Conservation (phyloP, 1,140 invertebrate species). For the Trichonephila clavipes region DNA sequence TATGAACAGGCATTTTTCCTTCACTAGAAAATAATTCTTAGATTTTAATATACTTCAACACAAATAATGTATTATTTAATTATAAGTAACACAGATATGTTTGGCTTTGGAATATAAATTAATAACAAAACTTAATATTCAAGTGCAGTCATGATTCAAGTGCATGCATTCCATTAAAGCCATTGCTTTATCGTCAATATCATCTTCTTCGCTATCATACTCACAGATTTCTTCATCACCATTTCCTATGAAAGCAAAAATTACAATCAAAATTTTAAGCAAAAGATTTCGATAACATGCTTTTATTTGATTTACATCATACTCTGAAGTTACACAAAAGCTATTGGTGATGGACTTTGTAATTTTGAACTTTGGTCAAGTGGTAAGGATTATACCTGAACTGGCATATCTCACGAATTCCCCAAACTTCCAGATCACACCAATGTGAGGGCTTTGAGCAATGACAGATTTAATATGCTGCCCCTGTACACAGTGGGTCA, state of each 20-base stretch:
- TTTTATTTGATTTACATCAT: neutral
- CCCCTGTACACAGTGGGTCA: too few relatives aligned
- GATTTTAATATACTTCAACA: too few relatives aligned
- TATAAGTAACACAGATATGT: constrained; percentile 3
- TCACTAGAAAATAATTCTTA: neutral
- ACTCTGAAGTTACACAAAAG: neutral
- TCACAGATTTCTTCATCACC: neutral
- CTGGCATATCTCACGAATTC: neutral
- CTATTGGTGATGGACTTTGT: neutral
- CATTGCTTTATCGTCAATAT: neutral
- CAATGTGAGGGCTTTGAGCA: too few relatives aligned
- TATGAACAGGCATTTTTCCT: neutral
- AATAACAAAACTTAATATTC: neutral
- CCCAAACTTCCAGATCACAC: neutral
- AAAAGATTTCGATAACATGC: neutral
- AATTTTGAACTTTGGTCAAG: neutral
- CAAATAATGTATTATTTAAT: neutral
- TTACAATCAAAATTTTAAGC: neutral
- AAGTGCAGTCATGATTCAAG: neutral
- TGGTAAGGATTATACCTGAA: too few relatives aligned
- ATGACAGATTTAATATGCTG: too few relatives aligned
- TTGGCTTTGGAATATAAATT: neutral
- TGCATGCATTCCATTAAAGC: neutral
- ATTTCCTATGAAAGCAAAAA: neutral
- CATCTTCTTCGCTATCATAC: neutral